Evolutionary conservation across 1,140 invertebrate genomes (phyloP).

Genomic region (Adoxophyes honmai): DNA sequence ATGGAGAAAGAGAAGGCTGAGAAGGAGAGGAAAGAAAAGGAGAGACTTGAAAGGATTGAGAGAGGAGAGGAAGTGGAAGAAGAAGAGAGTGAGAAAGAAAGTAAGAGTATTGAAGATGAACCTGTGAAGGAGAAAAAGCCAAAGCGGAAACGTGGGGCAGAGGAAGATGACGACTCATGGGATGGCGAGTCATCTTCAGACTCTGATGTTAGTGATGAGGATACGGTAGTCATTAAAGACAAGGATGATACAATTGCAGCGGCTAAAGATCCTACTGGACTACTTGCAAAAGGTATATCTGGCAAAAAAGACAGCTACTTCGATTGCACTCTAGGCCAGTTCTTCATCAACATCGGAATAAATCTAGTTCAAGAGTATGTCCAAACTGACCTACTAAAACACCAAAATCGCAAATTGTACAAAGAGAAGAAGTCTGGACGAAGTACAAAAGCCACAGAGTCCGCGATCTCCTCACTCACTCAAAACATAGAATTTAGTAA

Average conservation of each 20-base stretch:
- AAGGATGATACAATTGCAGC: slow-evolving; percentile 73
- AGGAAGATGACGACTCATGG: slow-evolving; percentile 71
- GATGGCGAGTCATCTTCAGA: slow-evolving; percentile 73
- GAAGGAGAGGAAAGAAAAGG: slow-evolving; percentile 65
- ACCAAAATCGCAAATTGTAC: slow-evolving; percentile 90
- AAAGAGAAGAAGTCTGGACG: slow-evolving; percentile 78
- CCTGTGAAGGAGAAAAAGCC: slow-evolving; percentile 62
- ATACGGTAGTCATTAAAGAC: slow-evolving; percentile 78
- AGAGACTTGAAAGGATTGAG: slow-evolving; percentile 68
- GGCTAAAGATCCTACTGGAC: slow-evolving; percentile 72
- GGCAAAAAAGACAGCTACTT: slow-evolving; percentile 83
- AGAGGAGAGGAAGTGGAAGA: slow-evolving; percentile 60
- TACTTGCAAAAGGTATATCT: slow-evolving; percentile 58
- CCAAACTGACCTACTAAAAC: slow-evolving; percentile 91
- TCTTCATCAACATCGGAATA: slow-evolving; percentile 94
- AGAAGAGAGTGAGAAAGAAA: slow-evolving; percentile 28
- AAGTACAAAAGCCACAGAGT: slow-evolving; percentile 84
- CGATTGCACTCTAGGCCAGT: slow-evolving; percentile 91
- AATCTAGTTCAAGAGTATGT: slow-evolving; percentile 96
- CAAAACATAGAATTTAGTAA: slow-evolving; percentile 93
- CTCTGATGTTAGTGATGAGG: slow-evolving; percentile 74
- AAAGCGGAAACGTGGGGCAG: slow-evolving; percentile 53
- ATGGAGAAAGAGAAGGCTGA: slow-evolving; percentile 66
- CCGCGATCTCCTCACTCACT: slow-evolving; percentile 87
- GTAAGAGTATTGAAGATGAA: slow-evolving; percentile 50